Percentiles rank a stretch among this genome's conserved stretches.
Evolutionary conservation across 2,113 vertebrate genomes (phyloP).

Genomic region (Callorhinus ursinus): DNA sequence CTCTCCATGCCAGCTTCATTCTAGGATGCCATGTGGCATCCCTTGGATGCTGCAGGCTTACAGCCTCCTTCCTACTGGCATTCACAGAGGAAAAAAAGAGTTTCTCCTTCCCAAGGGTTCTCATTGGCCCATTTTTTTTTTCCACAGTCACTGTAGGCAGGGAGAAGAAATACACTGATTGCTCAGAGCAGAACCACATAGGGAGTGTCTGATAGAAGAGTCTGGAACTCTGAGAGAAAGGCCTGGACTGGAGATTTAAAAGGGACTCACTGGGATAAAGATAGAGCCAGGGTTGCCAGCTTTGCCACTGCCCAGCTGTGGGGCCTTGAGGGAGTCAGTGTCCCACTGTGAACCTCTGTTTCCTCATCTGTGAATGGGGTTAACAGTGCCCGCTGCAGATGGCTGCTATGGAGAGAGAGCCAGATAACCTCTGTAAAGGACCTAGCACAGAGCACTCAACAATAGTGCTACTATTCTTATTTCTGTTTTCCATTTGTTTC

Average conservation of each 20-base stretch:
- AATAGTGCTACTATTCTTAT: background rate
- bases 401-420: background rate
- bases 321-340: background rate
- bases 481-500: background rate
- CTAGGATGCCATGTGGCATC: background rate
- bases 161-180: background rate
- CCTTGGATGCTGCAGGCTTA: background rate
- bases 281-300: background rate
- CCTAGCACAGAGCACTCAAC: background rate
- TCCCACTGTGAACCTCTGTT: background rate
- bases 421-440: rapidly evolving
- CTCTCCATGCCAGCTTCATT: background rate
- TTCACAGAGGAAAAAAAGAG: background rate
- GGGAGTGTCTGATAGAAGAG: background rate
- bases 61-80: background rate
- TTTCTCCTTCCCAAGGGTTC: background rate
- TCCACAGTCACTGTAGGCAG: background rate
- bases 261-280: background rate
- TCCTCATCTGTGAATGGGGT: background rate
- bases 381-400: background rate
- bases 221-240: background rate
- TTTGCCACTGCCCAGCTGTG: background rate
- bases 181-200: background rate
- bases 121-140: background rate
- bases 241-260: background rate